These are phyloP conservation scores for Catajapyx aquilonaris DNA, from an alignment of 1,140 invertebrate genomes.

Conservation along the genomic window DNA sequence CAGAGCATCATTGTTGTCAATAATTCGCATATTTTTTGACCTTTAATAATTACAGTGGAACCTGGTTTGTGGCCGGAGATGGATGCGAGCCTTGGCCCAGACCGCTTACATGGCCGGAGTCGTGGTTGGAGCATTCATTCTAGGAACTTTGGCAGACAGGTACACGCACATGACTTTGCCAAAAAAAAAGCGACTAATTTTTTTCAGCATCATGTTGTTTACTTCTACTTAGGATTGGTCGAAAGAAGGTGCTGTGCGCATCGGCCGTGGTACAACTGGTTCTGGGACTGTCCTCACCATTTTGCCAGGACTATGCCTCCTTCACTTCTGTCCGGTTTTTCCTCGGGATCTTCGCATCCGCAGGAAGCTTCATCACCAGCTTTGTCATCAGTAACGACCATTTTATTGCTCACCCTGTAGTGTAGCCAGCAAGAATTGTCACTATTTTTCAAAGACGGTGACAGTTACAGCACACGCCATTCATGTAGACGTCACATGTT, in stretches of 20 bases:
- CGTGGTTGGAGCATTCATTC: background rate
- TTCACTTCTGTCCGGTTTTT: slow-evolving; percentile 10
- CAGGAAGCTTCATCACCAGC: slow-evolving; percentile 13
- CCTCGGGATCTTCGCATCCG: slow-evolving; percentile 13
- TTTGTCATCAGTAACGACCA: slow-evolving; percentile 12
- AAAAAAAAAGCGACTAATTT: background rate
- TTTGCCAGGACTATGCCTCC: slow-evolving; percentile 9
- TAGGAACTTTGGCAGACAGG: slow-evolving; percentile 2
- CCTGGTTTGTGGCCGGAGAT: slow-evolving; percentile 24
- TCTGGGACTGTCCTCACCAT: slow-evolving; percentile 10
- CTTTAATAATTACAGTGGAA: slow-evolving; percentile 22
- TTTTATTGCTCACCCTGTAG: no score
- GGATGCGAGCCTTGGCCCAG: slow-evolving; percentile 15
- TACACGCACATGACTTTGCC: background rate
- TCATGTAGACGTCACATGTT: no score
- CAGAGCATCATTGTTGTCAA: no score
- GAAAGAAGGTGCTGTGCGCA: background rate
- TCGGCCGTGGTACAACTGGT: slow-evolving; percentile 12
- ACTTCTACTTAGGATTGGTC: background rate
- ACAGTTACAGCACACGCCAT: no score
- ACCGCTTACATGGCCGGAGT: slow-evolving; percentile 4
- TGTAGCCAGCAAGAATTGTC: no score
- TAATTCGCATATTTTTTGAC: no score
- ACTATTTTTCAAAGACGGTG: no score
- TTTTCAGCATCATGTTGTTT: no score